Evolutionary conservation across 2,888 invertebrate genomes (phyloP).

Genomic region (Dolichopus griseipennis): DNA sequence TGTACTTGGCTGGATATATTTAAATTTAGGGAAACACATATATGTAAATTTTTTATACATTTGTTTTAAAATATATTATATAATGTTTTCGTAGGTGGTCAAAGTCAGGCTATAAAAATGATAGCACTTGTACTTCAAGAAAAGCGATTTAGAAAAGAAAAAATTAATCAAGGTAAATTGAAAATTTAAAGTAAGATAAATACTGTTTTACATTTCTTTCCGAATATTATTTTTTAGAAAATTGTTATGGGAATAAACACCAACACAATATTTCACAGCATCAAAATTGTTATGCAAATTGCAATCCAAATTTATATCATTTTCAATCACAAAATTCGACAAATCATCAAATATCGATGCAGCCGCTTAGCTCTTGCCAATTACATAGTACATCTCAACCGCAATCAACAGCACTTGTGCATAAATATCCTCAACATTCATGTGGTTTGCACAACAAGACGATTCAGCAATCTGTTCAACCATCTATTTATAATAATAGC

Average conservation of each 20-base stretch:
- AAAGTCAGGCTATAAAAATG: slow-evolving; percentile 35
- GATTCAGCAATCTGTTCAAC: neutral
- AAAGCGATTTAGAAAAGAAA: slow-evolving; percentile 32
- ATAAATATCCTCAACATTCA: neutral
- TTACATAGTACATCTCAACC: neutral
- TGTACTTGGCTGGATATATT: slow-evolving; percentile 60
- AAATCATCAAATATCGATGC: slow-evolving; percentile 12
- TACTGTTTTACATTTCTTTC: too few species aligned
- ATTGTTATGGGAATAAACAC: slow-evolving; percentile 21
- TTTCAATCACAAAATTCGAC: slow-evolving; percentile 19
- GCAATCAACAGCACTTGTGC: neutral
- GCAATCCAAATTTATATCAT: slow-evolving; percentile 24
- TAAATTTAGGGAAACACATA: slow-evolving; percentile 37
- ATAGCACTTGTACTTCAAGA: slow-evolving; percentile 34
- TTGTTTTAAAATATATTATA: neutral
- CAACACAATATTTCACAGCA: slow-evolving; percentile 17
- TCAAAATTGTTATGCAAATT: slow-evolving; percentile 25
- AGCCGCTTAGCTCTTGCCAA: neutral
- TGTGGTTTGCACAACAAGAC: neutral
- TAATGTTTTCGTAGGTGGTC: slow-evolving; percentile 26
- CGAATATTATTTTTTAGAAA: slow-evolving; percentile 19
- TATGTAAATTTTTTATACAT: slow-evolving; percentile 24
- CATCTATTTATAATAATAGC: neutral
- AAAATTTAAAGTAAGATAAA: too few species aligned
- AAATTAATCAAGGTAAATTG: slow-evolving; percentile 24